Evolutionary conservation across 2,888 invertebrate genomes (phyloP), one percentile per base, ranked within the genome.

Genomic region (Cataglyphis albicans): DNA sequence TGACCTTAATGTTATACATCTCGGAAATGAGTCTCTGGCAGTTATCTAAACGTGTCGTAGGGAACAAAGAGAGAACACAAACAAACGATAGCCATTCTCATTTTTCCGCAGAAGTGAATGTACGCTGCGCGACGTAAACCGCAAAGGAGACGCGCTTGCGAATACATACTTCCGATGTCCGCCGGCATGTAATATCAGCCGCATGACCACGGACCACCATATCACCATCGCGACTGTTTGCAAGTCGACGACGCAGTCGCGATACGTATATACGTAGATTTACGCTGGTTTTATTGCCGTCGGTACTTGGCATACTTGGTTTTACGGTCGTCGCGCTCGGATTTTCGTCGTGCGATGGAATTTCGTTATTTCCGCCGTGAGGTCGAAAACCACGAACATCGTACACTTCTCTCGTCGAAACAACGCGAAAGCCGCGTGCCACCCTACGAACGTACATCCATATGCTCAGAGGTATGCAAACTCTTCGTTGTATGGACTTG

Each of bases 261-360:
- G 67, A 35, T 82, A 81, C 81, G 82, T 67, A 68, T 75, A 4
- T 67, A 67, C 76, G 67, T 65, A 52, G 75, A 55, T 88, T 91
- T 91, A 90, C 87, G 73, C 59, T 87, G 61, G 82, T 91, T 90
- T 90, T 90, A 90, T 90, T 91, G 88, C 87, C 83, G 83, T 73
- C 80, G 86, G 76, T 81, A 85, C 83, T 65, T 65, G 83, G 82
- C 85, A 84, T 87, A 88, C 84, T 87, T 87, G 84, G 86, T 88
- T 90, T 85, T 55, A 35, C 76, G 81, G 75, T 76, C 81, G 80
- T 65, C 68, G 83, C 78, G 83, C 83, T 32, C 82, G 90, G 87
- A 87, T 90, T 90, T 91, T 87, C 91, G 67, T 83, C 88, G 83
- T 73, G 32, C 86, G 82, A 87, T 88, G 90, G 90, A 90, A 90